A percentile compares a stretch with the other conserved stretches of the same genome.
Evolutionary conservation across 2,113 vertebrate genomes (phyloP).

Genomic region (Gymnobelideus leadbeateri): DNA sequence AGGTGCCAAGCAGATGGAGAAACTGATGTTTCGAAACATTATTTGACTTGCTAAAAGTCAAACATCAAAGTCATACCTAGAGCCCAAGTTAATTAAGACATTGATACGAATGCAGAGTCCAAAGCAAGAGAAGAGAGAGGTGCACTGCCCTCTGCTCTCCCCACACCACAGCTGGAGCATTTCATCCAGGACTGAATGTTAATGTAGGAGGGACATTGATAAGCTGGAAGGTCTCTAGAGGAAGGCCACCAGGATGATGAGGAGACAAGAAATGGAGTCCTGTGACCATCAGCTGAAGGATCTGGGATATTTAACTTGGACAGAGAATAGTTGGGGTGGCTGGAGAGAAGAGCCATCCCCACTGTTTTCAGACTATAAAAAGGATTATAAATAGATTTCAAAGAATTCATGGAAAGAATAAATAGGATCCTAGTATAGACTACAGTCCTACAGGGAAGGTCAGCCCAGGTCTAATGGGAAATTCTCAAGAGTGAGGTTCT

Average conservation of each 20-base stretch:
- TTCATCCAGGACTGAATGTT: not conserved
- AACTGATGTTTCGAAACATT: not conserved
- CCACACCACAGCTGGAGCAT: not conserved
- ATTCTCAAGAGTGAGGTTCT: not conserved
- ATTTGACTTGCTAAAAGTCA: not conserved
- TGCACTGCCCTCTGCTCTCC: not conserved
- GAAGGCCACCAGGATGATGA: not conserved
- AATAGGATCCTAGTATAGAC: not conserved
- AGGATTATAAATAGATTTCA: not conserved
- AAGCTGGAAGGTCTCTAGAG: not conserved
- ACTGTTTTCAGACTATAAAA: not conserved
- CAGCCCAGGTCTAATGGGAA: not conserved
- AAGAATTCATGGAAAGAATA: not conserved
- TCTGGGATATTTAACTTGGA: not conserved
- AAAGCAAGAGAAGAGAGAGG: not conserved
- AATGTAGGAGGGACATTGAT: not conserved
- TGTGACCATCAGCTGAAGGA: not conserved
- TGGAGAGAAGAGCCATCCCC: not conserved
- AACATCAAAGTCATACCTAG: not conserved
- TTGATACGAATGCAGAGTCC: not conserved
- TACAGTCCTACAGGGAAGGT: not conserved
- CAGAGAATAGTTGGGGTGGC: not conserved
- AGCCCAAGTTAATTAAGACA: not conserved
- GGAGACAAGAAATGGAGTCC: not conserved
- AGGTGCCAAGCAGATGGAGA: not conserved